phyloP scores from a whole-genome alignment of 2,888 invertebrate genomes.

The Geophilus truncorum region DNA sequence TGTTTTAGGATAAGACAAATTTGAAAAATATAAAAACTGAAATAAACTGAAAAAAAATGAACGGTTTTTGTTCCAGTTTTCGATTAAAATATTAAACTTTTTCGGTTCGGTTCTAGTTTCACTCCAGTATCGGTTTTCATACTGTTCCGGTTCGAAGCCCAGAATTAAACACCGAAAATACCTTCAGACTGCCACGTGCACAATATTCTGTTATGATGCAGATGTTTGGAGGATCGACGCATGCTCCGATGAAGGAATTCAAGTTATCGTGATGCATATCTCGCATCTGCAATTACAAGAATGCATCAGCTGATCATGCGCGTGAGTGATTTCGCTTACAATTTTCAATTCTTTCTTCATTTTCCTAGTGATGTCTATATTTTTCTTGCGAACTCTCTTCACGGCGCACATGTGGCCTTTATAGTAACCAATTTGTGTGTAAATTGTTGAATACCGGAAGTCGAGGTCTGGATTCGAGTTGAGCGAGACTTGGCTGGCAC shows the following conservation, averaged over 20 bases:
- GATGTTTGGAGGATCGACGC: slow-evolving; percentile 51
- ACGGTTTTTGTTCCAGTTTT: too few species aligned
- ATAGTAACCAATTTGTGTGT: slow-evolving; percentile 84
- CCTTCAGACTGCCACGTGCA: slow-evolving; percentile 53
- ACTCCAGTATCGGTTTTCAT: too few species aligned
- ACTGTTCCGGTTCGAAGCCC: too few species aligned
- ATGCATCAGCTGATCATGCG: background rate
- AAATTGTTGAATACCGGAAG: slow-evolving; percentile 82
- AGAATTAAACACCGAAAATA: too few species aligned
- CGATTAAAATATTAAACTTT: too few species aligned
- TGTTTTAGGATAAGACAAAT: too few species aligned
- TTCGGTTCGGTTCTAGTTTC: too few species aligned
- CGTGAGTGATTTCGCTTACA: slow-evolving; percentile 43
- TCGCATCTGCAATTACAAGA: slow-evolving; percentile 50
- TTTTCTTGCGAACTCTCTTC: slow-evolving; percentile 75
- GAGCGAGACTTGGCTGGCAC: slow-evolving; percentile 83
- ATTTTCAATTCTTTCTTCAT: slow-evolving; percentile 91
- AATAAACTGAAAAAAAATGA: too few species aligned
- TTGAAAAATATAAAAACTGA: too few species aligned
- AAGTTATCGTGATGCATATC: slow-evolving; percentile 55
- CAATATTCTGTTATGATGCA: slow-evolving; percentile 55
- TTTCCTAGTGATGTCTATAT: slow-evolving; percentile 79
- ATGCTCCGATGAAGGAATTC: slow-evolving; percentile 54
- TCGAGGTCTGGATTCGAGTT: slow-evolving; percentile 89
- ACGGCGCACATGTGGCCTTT: slow-evolving; percentile 81